phyloP scores from a whole-genome alignment of 2,113 vertebrate genomes.

The Pelmatolapia mariae region DNA sequence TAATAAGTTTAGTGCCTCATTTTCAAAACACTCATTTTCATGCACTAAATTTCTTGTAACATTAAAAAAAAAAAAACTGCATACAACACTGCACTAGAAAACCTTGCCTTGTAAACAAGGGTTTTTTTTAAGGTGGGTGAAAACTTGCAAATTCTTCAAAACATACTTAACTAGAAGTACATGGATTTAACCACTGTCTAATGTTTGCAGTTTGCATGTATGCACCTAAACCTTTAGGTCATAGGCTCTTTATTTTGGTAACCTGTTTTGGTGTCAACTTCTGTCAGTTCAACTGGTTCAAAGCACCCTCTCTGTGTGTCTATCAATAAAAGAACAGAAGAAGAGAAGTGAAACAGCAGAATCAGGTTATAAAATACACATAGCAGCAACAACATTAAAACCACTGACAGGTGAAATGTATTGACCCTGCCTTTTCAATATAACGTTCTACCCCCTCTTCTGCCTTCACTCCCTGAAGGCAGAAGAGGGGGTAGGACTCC shows the following conservation, averaged over 20 bases:
- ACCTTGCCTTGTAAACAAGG: neutral
- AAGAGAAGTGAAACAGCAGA: neutral
- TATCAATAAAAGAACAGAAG: neutral
- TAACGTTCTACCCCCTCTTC: neutral
- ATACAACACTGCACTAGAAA: rapidly evolving
- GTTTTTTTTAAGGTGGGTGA: neutral
- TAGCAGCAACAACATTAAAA: neutral
- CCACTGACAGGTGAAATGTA: neutral
- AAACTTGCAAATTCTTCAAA: neutral
- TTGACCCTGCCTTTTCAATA: neutral
- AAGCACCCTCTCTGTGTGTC: neutral
- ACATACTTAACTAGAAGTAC: neutral
- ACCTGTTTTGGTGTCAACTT: neutral
- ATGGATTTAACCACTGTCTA: neutral
- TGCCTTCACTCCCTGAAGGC: neutral
- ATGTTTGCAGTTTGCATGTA: neutral
- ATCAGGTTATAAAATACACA: neutral
- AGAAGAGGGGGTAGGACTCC: neutral
- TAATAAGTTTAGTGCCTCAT: neutral
- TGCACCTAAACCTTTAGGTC: neutral
- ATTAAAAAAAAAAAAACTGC: neutral
- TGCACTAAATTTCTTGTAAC: neutral
- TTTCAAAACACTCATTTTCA: neutral
- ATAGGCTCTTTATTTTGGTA: neutral
- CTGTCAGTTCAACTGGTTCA: neutral